Conservation (phyloP, 2,888 invertebrate genomes). For the Spilarctia lutea region DNA sequence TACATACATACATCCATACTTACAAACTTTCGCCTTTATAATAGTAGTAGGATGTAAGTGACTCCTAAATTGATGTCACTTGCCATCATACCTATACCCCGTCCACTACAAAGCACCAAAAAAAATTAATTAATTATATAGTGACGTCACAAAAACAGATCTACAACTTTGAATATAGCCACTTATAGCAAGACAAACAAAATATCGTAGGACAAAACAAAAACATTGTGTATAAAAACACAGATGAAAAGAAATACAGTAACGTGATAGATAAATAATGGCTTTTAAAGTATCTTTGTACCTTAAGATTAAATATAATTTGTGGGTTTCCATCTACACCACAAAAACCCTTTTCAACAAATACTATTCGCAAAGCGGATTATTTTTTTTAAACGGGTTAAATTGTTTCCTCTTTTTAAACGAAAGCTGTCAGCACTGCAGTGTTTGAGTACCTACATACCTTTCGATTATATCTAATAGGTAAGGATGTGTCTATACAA, state of each 20-base stretch:
- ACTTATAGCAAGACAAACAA: background rate
- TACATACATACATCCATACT: too few species aligned
- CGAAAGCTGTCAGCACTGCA: constrained; percentile 47
- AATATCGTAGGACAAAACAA: background rate
- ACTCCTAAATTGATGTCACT: too few species aligned
- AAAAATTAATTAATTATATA: background rate
- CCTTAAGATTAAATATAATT: constrained; percentile 66
- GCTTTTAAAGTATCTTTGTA: constrained; percentile 55
- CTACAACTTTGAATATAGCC: background rate
- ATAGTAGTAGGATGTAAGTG: too few species aligned
- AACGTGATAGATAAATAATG: constrained; percentile 50
- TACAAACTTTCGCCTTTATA: too few species aligned
- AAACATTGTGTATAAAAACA: background rate
- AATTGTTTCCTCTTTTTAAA: constrained; percentile 64
- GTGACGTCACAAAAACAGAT: background rate
- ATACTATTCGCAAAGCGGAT: constrained; percentile 80
- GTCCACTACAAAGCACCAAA: too few species aligned
- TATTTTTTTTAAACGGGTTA: constrained; percentile 77
- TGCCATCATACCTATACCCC: too few species aligned
- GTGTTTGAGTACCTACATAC: constrained; percentile 39
- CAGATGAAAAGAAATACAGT: constrained; percentile 25
- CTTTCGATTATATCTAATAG: constrained; percentile 45
- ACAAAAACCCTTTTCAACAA: constrained; percentile 70
- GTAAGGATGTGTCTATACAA: constrained; percentile 35
- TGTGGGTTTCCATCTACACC: constrained; percentile 69